Conservation (phyloP, 1,140 invertebrate species). For the Planococcus citri region DNA sequence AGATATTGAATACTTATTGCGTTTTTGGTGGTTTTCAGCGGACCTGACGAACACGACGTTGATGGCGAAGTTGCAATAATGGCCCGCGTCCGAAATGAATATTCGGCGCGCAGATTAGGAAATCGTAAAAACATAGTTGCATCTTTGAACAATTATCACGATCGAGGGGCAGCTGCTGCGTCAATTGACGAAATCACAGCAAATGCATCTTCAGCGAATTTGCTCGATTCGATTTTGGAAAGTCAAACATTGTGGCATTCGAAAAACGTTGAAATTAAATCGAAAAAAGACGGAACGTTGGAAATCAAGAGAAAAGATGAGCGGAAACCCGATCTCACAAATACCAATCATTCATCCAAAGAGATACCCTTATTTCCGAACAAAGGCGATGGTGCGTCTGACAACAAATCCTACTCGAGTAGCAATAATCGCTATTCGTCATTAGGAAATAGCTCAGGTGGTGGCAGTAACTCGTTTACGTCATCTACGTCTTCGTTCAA, state of each 20-base stretch:
- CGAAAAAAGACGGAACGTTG: not conserved
- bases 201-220: not conserved
- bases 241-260: not conserved
- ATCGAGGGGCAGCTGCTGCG: not conserved
- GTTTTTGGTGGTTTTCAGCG: not conserved
- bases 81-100: not conserved
- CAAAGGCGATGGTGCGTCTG: not conserved
- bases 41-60: not conserved
- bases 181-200: not conserved
- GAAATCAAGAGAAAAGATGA: not conserved
- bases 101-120: not conserved
- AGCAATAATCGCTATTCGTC: not conserved
- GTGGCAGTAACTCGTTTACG: not conserved
- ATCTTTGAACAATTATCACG: not conserved
- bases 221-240: not conserved
- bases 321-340: not conserved
- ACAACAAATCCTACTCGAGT: not conserved
- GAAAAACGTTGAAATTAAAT: not conserved
- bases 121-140: not conserved
- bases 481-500: not conserved
- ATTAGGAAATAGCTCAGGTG: not conserved
- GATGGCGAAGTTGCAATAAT: not conserved
- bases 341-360: not conserved
- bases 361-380: not conserved
- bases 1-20: no score